These are phyloP conservation scores for Platorchestia sp. DNA, from an alignment of 1,140 invertebrate genomes.

Conservation along the genomic window DNA sequence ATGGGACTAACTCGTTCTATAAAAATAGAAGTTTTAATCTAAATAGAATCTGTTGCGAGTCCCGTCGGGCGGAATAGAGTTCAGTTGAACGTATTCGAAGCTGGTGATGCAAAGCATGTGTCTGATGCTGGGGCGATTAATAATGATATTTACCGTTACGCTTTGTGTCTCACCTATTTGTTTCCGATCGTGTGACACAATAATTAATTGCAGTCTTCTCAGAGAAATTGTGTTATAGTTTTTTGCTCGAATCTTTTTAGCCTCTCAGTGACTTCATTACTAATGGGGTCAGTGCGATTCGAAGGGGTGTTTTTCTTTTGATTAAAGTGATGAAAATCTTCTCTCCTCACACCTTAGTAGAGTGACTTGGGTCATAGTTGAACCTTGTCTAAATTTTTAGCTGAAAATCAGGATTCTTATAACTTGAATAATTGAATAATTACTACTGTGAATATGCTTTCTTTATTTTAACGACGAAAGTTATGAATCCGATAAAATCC, in stretches of 20 bases:
- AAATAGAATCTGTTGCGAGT: no score
- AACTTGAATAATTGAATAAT: no score
- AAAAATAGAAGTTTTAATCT: not conserved
- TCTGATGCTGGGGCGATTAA: not conserved
- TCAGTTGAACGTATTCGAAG: no score
- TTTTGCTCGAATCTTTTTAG: not conserved
- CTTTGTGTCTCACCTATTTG: not conserved
- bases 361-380: not conserved
- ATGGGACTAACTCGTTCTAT: not conserved
- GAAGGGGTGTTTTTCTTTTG: not conserved
- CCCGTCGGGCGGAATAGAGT: no score
- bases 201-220: not conserved
- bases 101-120: no score
- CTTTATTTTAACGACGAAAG: no score
- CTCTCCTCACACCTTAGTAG: not conserved
- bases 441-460: no score
- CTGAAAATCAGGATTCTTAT: no score
- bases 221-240: not conserved
- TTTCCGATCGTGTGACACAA: not conserved
- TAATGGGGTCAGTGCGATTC: not conserved
- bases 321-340: not conserved
- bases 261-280: not conserved
- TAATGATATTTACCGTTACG: not conserved
- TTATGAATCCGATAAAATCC: not conserved
- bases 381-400: no score